Evolutionary conservation across 2,888 invertebrate species (phyloP).

Genomic region (Peribatodes rhomboidaria): DNA sequence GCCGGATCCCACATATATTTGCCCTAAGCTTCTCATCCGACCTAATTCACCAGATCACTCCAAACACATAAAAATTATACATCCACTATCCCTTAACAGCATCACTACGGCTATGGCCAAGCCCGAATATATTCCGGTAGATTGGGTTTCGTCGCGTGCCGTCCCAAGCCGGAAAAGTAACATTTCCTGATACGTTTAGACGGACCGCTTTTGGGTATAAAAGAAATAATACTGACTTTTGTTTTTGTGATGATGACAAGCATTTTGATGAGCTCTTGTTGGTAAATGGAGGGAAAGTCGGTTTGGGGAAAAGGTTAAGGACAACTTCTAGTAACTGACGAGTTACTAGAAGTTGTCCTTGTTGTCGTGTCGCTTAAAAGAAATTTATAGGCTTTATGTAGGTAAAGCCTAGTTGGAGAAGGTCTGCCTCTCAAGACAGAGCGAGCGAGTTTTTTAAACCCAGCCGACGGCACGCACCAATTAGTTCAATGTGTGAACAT

Average conservation of each 20-base stretch:
- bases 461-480: no score
- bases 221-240: slow-evolving; percentile 39
- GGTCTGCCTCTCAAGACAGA: no score
- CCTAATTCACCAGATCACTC: slow-evolving; percentile 34
- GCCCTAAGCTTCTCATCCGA: slow-evolving; percentile 12
- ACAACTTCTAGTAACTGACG: not conserved
- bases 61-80: slow-evolving; percentile 37
- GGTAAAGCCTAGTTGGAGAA: no score
- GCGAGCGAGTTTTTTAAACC: no score
- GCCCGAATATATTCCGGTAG: slow-evolving; percentile 45
- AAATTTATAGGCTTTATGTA: not conserved
- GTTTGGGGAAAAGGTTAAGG: slow-evolving; percentile 1
- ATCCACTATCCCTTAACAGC: slow-evolving; percentile 33
- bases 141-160: slow-evolving; percentile 52
- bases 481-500: no score
- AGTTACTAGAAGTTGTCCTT: not conserved
- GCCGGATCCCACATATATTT: slow-evolving; percentile 10
- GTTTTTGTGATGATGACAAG: slow-evolving; percentile 42
- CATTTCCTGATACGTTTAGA: slow-evolving; percentile 54
- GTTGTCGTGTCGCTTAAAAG: not conserved
- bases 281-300: slow-evolving; percentile 12
- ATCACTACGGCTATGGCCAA: slow-evolving; percentile 23
- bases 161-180: slow-evolving; percentile 54
- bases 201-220: slow-evolving; percentile 40
- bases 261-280: slow-evolving; percentile 32